A percentile compares a stretch with the other conserved stretches of the same genome.
Evolutionary conservation across 2,113 vertebrate species (phyloP).

Genomic region (Eclectus roratus): DNA sequence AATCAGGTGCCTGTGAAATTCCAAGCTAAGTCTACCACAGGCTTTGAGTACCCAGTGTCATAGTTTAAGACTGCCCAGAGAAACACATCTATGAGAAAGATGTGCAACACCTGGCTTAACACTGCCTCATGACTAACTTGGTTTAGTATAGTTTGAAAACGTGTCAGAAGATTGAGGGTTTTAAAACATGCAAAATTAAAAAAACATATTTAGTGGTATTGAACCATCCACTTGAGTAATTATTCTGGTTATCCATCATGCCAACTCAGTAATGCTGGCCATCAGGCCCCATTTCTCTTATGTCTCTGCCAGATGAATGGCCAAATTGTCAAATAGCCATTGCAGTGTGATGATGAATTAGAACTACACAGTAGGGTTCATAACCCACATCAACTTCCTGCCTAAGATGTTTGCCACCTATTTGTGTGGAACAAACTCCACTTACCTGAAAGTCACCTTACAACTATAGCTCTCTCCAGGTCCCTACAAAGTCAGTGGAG

Average conservation of each 20-base stretch:
- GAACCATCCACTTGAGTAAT: neutral
- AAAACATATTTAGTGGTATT: neutral
- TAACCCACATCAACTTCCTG: neutral
- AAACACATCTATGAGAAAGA: neutral
- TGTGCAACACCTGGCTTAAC: neutral
- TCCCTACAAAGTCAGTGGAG: neutral
- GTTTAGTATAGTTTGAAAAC: neutral
- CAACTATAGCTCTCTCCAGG: neutral
- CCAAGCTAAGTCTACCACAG: neutral
- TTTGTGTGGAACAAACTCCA: neutral
- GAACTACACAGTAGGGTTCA: neutral
- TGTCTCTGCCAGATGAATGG: neutral
- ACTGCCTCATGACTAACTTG: neutral
- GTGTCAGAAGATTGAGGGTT: neutral
- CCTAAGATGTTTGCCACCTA: neutral
- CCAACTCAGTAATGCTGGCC: neutral
- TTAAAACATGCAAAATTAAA: neutral
- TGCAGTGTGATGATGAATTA: slow-evolving; percentile 3
- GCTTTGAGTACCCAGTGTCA: neutral
- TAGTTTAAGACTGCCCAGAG: neutral
- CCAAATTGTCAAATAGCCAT: neutral
- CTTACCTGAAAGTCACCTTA: slow-evolving; percentile 11
- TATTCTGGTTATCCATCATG: neutral
- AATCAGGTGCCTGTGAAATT: neutral
- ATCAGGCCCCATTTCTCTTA: neutral